Base-by-base conservation (phyloP, 1,140 invertebrate species). In the Eubasilissa regina region DNA sequence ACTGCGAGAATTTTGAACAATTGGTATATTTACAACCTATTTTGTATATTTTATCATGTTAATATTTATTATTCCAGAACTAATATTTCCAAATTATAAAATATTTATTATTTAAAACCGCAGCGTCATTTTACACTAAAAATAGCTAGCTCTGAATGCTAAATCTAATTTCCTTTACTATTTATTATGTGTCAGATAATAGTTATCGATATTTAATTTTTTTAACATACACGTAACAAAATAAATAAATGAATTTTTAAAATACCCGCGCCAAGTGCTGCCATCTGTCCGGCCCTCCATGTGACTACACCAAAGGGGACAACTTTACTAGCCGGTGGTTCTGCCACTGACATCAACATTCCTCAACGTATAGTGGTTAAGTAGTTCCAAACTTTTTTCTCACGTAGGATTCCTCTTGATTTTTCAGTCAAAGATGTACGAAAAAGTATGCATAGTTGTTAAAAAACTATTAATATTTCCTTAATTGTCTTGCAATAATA, bases 321-420 rank as follows among this genome's bases (percentile, higher is more conserved):
- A 77, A 77, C 75, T 47, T 44, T 17, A 15, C 51, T 55, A 43
- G 51, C 51, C 76, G 55, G 76, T 78, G 76, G 76, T 72, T 78
- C 64, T 47, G 43, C 76, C 76, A 78, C 77, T 64, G 58, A 73
- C 68, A 73, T 78, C 77, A 74, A 78, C 77, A 78, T 78, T 78
- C 77, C 75, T 78, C 81, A 80, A 82, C 79, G 78, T 79, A 73
- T 60, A 47, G 45, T 73, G 53, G 15, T 81, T 15, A 82, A 80
- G 73, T 82, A 82, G 81, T 82, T 19, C 81, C 55, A 6, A 78
- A 78, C 51, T 75, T 81, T 82, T 35, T 82, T 82, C 81, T 82
- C 81, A 82, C 81, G 81, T 80, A n/a, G n/a, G 35, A 53, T 64
- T 66, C 19, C 10, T 53, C 12, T 43, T 11, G 15, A 53, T 43